Evolutionary conservation across 37 sponge, comb jelly and placozoan genomes (phyloP).

Genomic region (Aplysina aerophoba): DNA sequence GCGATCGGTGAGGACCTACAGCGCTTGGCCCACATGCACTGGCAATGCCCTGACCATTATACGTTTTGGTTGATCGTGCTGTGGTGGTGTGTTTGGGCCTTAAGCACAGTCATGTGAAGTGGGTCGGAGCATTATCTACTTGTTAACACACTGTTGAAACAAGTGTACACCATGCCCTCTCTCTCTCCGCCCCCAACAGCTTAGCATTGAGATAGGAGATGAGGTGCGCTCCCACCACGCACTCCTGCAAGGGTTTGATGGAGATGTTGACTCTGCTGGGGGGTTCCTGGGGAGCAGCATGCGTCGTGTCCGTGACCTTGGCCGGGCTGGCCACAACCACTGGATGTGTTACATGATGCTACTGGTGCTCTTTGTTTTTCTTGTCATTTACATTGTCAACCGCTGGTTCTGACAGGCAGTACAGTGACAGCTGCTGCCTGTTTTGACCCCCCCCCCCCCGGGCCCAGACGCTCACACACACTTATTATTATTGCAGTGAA

Average conservation of each 20-base stretch:
- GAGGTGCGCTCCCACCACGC: slow-evolving; percentile 77
- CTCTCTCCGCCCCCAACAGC: slow-evolving; percentile 33
- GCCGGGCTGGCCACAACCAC: slow-evolving; percentile 76
- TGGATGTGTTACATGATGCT: slow-evolving; percentile 84
- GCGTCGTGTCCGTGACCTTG: slow-evolving; percentile 61
- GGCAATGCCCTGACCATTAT: no score
- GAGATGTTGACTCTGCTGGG: slow-evolving; percentile 69
- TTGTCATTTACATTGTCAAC: slow-evolving; percentile 69
- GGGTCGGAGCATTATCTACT: no score
- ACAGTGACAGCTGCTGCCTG: not conserved
- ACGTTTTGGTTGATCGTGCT: no score
- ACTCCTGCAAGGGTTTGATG: slow-evolving; percentile 39
- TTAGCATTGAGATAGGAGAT: slow-evolving; percentile 87
- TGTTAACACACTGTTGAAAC: no score
- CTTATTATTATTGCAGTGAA: no score
- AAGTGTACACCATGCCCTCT: no score
- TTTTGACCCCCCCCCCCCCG: no score
- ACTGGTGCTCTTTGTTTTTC: slow-evolving; percentile 66
- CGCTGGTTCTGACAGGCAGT: slow-evolving; percentile 46
- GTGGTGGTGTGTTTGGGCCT: no score
- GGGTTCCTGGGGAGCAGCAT: slow-evolving; percentile 72
- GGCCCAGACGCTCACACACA: no score
- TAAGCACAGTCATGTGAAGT: no score
- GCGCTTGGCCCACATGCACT: no score
- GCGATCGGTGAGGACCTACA: slow-evolving; percentile 73